phyloP scores from a whole-genome alignment of 2,113 vertebrate species.

The Raphicerus campestris region DNA sequence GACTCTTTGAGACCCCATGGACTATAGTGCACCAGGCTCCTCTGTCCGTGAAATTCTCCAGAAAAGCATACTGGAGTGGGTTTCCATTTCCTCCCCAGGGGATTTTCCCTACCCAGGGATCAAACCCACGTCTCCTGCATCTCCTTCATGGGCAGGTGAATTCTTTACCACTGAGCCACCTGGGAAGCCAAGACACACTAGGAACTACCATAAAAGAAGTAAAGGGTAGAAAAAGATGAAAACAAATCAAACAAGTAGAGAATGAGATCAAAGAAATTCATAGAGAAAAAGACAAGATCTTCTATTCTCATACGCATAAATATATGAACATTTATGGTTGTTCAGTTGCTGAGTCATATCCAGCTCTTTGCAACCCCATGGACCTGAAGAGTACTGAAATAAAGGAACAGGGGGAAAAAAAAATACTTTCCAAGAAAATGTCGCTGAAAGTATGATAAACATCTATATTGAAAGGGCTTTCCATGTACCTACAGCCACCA shows the following conservation, averaged over 20 bases:
- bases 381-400: not conserved
- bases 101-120: not conserved
- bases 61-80: not conserved
- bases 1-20: not conserved
- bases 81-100: not conserved
- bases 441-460: not conserved
- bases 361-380: not conserved
- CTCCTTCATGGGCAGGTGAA: not conserved
- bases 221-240: not conserved
- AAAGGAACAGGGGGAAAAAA: not conserved
- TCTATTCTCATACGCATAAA: not conserved
- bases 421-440: not conserved
- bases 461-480: not conserved
- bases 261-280: not conserved
- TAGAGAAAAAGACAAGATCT: not conserved
- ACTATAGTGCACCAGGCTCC: not conserved
- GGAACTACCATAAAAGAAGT: not conserved
- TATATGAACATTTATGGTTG: not conserved
- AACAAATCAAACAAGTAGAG: not conserved
- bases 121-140: not conserved
- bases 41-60: not conserved
- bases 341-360: not conserved
- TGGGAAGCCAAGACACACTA: not conserved
- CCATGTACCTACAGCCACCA: not conserved
- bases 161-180: not conserved